Evolutionary conservation across 2,797 vertebrate genomes (phyloP), one percentile per base, ranked within the genome.

Genomic region (Hypotaenidia okinawae): DNA sequence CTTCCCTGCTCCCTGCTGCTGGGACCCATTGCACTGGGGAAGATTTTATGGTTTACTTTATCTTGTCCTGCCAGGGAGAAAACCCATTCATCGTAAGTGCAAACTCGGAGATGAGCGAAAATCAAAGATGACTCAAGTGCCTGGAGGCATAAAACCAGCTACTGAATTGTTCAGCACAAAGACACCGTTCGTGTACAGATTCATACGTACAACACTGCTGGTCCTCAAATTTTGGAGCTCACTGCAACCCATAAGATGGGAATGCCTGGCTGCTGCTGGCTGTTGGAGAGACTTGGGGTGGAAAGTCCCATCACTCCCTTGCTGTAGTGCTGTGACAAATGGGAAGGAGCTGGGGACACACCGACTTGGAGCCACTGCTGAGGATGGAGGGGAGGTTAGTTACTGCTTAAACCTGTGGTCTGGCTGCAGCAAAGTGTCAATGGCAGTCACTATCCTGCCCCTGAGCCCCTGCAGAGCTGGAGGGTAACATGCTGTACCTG

Each of bases 51-150:
- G 10, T 84, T 94, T 85, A 27, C n/a, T 89, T 93, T 73, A 79
- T 88, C 55, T 75, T 77, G 72, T 72, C 84, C 82, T 66, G 47
- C 16, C 30, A 54, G 66, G 33, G 74, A 94, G 79, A 91, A 73
- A 93, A 90, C 18, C 39, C 55, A 45, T 90, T 88, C 49, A 30
- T 57, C 67, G 63, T 37, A 95, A 90, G 74, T 0, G 0, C 32
- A 66, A 96, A 88, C 82, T 86, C 68, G 11, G 87, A 90, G 87
- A 94, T 2, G 49, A 91, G 52, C 70, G 22, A 89, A 95, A 96
- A 91, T 66, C 82, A 86, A 66, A 93, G 89, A 81, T 88, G 91
- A 93, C 91, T 89, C 83, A 79, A 87, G 73, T 73, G 94, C 92
- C 95, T 88, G 91, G 51, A 91, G 91, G 83, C 70, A 79, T 63